Evolutionary conservation across 2,888 invertebrate species (phyloP).

Genomic region (Gymnosoma rotundatum): DNA sequence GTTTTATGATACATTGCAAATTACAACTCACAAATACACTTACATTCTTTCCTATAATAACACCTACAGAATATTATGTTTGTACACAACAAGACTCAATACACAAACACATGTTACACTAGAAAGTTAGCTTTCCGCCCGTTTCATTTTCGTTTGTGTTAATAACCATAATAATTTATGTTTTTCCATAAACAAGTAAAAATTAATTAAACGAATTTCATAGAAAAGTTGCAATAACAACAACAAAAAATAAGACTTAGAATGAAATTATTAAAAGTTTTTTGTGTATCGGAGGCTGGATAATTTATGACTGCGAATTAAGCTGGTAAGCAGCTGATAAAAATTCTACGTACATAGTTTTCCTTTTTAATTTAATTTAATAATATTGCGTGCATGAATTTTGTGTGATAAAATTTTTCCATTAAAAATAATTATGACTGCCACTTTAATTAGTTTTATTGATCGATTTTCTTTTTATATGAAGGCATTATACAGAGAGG

Average conservation of each 20-base stretch:
- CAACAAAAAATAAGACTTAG: too few species aligned
- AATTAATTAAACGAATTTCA: constrained; percentile 59
- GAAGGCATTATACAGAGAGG: too few species aligned
- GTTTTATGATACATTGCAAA: constrained; percentile 55
- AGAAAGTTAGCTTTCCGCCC: neutral
- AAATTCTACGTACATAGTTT: neutral
- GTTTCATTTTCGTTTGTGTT: constrained; percentile 43
- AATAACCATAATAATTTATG: constrained; percentile 67
- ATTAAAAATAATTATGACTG: too few species aligned
- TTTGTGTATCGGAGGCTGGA: constrained; percentile 5
- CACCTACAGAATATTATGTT: neutral
- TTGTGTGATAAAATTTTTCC: neutral
- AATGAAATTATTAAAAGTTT: constrained; percentile 8
- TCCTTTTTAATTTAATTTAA: constrained; percentile 36
- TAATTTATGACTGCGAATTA: constrained; percentile 48
- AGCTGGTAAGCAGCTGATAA: constrained; percentile 26
- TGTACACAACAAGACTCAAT: neutral
- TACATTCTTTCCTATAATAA: neutral
- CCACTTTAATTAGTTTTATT: too few species aligned
- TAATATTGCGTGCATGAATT: neutral
- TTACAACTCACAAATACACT: neutral
- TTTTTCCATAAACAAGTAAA: constrained; percentile 56
- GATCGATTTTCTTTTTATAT: too few species aligned
- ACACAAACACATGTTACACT: constrained; percentile 39
- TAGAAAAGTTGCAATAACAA: neutral